phyloP scores from a whole-genome alignment of 2,797 vertebrate species.

The Cynodonichthys magdalenae region DNA sequence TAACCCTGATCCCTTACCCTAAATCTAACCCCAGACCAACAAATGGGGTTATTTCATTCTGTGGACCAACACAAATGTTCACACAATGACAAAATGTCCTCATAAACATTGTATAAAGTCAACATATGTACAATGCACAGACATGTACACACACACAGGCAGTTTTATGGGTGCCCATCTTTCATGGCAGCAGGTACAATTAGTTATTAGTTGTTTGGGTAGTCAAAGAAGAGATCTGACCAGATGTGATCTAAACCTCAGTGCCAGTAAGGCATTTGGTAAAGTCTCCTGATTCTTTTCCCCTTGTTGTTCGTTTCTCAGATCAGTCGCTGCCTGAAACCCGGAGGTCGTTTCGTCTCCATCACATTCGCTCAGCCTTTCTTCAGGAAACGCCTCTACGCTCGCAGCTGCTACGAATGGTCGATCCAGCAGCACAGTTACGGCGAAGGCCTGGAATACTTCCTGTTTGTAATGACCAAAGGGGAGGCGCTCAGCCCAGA shows the following conservation, averaged over 20 bases:
- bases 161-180: no score
- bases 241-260: background rate
- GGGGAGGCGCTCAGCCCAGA: slow-evolving; percentile 82
- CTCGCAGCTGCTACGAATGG: slow-evolving; percentile 86
- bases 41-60: no score
- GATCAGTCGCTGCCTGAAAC: slow-evolving; percentile 89
- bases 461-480: slow-evolving; percentile 89
- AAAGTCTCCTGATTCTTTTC: slow-evolving; percentile 1
- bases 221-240: no score
- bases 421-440: slow-evolving; percentile 85
- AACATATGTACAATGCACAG: no score
- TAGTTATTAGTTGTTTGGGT: no score
- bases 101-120: no score
- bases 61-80: no score
- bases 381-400: slow-evolving; percentile 88
- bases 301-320: slow-evolving; percentile 49
- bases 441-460: slow-evolving; percentile 87
- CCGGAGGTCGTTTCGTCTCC: slow-evolving; percentile 88
- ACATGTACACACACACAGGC: no score
- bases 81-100: no score
- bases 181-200: no score
- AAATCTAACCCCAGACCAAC: no score
- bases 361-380: slow-evolving; percentile 90
- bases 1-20: no score
- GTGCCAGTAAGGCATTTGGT: background rate